A percentile compares a stretch with the other conserved stretches of the same genome.
Conservation (phyloP, 2,797 vertebrate genomes). For the Yasuhikotakia modesta region DNA sequence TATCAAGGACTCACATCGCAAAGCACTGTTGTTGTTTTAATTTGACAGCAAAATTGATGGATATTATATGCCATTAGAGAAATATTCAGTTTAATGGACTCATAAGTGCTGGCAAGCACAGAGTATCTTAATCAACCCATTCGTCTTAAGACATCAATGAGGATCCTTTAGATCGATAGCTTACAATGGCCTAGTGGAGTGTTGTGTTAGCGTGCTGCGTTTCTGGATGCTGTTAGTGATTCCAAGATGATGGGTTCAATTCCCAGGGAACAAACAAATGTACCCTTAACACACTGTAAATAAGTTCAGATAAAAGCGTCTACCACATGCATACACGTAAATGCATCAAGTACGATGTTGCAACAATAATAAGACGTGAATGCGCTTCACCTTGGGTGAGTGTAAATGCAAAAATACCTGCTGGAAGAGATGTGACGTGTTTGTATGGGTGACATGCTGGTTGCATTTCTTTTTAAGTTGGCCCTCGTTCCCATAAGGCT, state of each 20-base stretch:
- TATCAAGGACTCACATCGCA: conserved; percentile 32
- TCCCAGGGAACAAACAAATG: not conserved
- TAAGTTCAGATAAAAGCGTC: not conserved
- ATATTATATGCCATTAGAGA: conserved; percentile 36
- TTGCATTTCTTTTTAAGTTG: conserved; percentile 11
- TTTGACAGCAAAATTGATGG: conserved; percentile 29
- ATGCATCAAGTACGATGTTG: not conserved
- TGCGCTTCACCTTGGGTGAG: not conserved
- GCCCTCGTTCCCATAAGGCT: conserved; percentile 17
- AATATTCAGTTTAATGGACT: conserved; percentile 43
- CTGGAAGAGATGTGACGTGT: conserved; percentile 3
- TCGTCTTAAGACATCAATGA: conserved; percentile 38
- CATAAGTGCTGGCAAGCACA: conserved; percentile 39
- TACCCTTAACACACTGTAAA: not conserved
- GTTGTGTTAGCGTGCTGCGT: conserved; percentile 2
- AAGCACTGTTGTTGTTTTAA: conserved; percentile 20
- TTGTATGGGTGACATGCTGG: conserved; percentile 15
- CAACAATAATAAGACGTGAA: not conserved
- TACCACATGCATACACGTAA: not conserved
- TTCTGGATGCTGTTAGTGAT: not conserved
- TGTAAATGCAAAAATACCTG: not conserved
- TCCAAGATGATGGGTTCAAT: not conserved
- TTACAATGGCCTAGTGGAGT: conserved; percentile 18
- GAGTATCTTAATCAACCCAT: conserved; percentile 47
- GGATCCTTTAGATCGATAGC: conserved; percentile 21